Percentiles rank a stretch among this genome's conserved stretches.
Evolutionary conservation across 2,113 vertebrate genomes (phyloP).

Genomic region (Salvelinus namaycush): DNA sequence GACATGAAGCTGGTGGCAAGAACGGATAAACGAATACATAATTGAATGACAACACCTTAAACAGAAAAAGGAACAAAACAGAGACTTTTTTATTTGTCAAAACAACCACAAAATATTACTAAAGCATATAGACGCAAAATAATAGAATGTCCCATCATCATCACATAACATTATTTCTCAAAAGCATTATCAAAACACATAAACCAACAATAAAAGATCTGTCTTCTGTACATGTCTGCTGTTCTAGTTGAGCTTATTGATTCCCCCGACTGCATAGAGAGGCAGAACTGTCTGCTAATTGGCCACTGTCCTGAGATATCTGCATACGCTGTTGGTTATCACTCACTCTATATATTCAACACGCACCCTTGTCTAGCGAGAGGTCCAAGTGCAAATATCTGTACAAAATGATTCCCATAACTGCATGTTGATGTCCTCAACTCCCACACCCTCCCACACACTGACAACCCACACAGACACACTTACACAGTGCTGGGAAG

Average conservation of each 20-base stretch:
- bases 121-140: slow-evolving; percentile 41
- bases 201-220: slow-evolving; percentile 36
- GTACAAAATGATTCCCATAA: slow-evolving; percentile 24
- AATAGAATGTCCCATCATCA: background rate
- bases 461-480: slow-evolving; percentile 35
- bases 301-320: slow-evolving; percentile 60
- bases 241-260: slow-evolving; percentile 31
- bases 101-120: slow-evolving; percentile 65
- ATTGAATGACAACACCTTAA: background rate
- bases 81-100: slow-evolving; percentile 66
- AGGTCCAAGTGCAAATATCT: slow-evolving; percentile 25
- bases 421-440: slow-evolving; percentile 22
- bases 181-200: slow-evolving; percentile 62
- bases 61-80: slow-evolving; percentile 42
- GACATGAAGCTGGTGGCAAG: background rate
- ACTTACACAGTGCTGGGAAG: slow-evolving; percentile 50
- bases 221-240: slow-evolving; percentile 34
- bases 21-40: background rate
- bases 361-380: slow-evolving; percentile 8
- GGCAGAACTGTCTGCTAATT: slow-evolving; percentile 19
- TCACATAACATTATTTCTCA: slow-evolving; percentile 51
- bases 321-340: background rate
- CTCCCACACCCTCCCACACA: slow-evolving; percentile 34
- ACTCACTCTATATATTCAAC: background rate
- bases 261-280: slow-evolving; percentile 42